These are phyloP conservation scores for Microcaecilia unicolor DNA, from an alignment of 2,797 vertebrate genomes.

Conservation along the genomic window DNA sequence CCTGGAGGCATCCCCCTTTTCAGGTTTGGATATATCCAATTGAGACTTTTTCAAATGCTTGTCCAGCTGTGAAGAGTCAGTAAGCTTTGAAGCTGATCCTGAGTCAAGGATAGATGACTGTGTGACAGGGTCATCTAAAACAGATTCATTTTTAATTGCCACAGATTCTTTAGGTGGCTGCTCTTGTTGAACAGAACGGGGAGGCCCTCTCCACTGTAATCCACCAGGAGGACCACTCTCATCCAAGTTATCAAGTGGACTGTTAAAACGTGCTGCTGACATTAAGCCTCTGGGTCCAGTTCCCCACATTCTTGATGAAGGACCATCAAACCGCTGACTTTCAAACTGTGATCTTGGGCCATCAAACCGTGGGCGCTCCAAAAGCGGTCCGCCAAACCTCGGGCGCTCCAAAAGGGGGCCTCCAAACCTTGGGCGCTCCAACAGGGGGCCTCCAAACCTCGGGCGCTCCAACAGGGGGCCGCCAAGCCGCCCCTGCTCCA, in stretches of 20 bases:
- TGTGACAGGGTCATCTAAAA: slow-evolving; percentile 40
- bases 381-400: no score
- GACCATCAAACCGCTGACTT: slow-evolving; percentile 44
- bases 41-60: slow-evolving; percentile 43
- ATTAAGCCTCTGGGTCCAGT: slow-evolving; percentile 52
- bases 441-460: no score
- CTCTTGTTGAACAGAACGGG: slow-evolving; percentile 45
- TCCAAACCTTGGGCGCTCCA: no score
- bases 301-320: slow-evolving; percentile 47
- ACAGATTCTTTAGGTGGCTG: slow-evolving; percentile 52
- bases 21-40: slow-evolving; percentile 43
- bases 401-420: no score
- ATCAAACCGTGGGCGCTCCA: no score
- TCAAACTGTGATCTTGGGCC: slow-evolving; percentile 49
- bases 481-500: no score
- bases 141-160: no score
- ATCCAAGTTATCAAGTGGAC: slow-evolving; percentile 39
- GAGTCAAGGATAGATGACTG: slow-evolving; percentile 28
- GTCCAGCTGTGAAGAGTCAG: slow-evolving; percentile 28
- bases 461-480: no score
- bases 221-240: slow-evolving; percentile 42
- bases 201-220: slow-evolving; percentile 48
- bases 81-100: slow-evolving; percentile 28
- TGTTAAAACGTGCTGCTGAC: slow-evolving; percentile 60
- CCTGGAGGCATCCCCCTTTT: slow-evolving; percentile 43